Percentiles rank a stretch among this genome's conserved stretches.
phyloP scores from a whole-genome alignment of 2,888 invertebrate genomes.

The Tholera decimalis region DNA sequence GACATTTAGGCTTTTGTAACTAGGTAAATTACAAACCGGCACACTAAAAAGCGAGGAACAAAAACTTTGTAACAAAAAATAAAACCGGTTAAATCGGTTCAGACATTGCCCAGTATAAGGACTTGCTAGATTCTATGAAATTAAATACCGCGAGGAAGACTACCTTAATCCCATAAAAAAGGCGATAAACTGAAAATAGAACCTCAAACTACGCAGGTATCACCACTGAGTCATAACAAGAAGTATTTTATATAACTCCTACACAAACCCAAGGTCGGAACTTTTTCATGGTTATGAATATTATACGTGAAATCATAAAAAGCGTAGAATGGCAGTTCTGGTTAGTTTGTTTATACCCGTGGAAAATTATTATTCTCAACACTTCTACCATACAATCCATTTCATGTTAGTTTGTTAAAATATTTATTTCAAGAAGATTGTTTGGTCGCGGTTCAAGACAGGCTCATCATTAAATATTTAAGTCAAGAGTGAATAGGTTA shows the following conservation, averaged over 20 bases:
- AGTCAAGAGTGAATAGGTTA: too few species aligned
- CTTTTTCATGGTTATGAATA: slow-evolving; percentile 45
- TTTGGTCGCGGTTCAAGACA: not conserved
- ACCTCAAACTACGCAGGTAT: not conserved
- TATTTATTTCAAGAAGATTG: not conserved
- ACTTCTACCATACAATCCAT: not conserved
- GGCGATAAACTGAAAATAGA: not conserved
- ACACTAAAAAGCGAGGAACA: too few species aligned
- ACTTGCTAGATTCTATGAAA: too few species aligned
- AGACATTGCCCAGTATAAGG: too few species aligned
- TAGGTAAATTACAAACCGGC: too few species aligned
- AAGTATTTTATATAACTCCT: slow-evolving; percentile 35
- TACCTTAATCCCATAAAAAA: too few species aligned
- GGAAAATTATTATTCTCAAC: slow-evolving; percentile 36
- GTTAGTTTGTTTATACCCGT: slow-evolving; percentile 48
- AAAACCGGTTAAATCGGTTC: too few species aligned
- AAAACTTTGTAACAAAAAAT: too few species aligned
- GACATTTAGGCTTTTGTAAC: too few species aligned
- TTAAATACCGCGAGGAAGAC: too few species aligned
- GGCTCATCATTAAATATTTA: not conserved
- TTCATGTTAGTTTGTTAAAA: slow-evolving; percentile 3
- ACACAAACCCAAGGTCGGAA: slow-evolving; percentile 42
- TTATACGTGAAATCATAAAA: slow-evolving; percentile 57
- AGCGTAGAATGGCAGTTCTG: slow-evolving; percentile 43
- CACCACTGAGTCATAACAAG: slow-evolving; percentile 41